These are phyloP conservation scores for Botia kubotai DNA, from an alignment of 2,797 vertebrate species.

Conservation along the genomic window DNA sequence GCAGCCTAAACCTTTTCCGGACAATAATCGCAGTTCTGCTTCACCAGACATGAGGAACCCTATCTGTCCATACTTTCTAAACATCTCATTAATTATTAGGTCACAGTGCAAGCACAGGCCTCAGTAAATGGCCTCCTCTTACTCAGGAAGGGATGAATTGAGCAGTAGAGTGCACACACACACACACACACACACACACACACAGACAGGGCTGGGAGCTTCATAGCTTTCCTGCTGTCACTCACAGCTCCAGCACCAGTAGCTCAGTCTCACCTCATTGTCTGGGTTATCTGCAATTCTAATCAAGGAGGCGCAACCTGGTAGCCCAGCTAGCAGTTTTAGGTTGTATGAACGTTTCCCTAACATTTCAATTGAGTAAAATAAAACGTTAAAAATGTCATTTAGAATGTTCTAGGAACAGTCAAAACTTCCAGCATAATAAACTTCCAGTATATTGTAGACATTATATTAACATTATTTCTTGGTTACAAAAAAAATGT, in stretches of 20 bases:
- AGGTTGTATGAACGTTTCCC: no score
- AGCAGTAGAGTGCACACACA: slow-evolving; percentile 57
- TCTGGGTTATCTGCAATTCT: slow-evolving; percentile 66
- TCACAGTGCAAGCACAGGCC: neutral
- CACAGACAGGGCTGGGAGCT: slow-evolving; percentile 58
- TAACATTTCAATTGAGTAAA: no score
- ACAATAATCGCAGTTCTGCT: neutral
- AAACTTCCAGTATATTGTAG: no score
- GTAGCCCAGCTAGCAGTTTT: neutral
- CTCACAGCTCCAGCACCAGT: slow-evolving; percentile 64
- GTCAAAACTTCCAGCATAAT: no score
- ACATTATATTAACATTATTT: no score
- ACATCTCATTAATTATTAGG: neutral
- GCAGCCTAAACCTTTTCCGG: neutral
- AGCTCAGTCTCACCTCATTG: slow-evolving; percentile 59
- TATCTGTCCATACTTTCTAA: neutral
- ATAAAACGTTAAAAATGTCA: no score
- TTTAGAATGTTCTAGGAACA: no score
- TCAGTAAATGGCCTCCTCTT: slow-evolving; percentile 28
- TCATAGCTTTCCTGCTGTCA: slow-evolving; percentile 65
- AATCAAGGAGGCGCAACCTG: slow-evolving; percentile 55
- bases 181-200: slow-evolving; percentile 69
- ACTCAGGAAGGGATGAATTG: slow-evolving; percentile 54
- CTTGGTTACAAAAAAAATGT: no score
- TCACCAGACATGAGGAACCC: neutral